Base-by-base conservation (phyloP, 2,113 vertebrate genomes). In the Seriola rivoliana region DNA sequence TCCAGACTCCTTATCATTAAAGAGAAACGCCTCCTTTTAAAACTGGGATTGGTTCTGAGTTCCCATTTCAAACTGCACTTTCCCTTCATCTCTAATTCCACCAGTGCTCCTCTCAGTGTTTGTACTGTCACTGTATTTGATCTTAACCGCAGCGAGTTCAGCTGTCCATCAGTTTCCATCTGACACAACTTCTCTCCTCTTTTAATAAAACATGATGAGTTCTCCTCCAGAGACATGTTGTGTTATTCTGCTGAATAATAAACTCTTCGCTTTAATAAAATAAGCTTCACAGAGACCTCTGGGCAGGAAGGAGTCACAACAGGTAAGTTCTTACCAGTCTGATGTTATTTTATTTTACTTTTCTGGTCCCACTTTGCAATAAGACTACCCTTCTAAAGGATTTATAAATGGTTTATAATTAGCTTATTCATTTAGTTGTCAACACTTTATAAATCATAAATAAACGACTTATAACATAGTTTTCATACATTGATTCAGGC, bases 1-100 rank as follows among this genome's bases (percentile, higher is more conserved):
- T 25, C 69, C 64, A 21, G 67, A 14, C 57, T 71, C 52, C 55
- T 81, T 85, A 80, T 85, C 74, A 78, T 71, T 36, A 84, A 75
- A 54, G 71, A 81, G 34, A 25, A 11, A 59, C 21, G 69, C 44
- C 70, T 73, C 34, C 64, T 64, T 29, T 70, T 60, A 62, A 71
- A 69, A 48, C 34, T 21, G 0, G 6, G 42, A 57, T 46, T 65
- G 57, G 63, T 69, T 36, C 54, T 29, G 32, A 72, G 8, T 82
- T 71, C 58, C 14, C 0, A n/a, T 14, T 74, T 81, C 34, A 36
- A 54, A 62, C 42, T 54, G 46, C 0, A 38, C 80, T 44, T 59
- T 69, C 54, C 48, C 57, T 76, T 79, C 57, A 69, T 69, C 74
- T 78, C 50, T 7, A 1, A 44, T 38, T 48, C 50, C 52, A 4